phyloP scores from a whole-genome alignment of 37 sponge, comb jelly and placozoan genomes.

The Haliclona indistincta region DNA sequence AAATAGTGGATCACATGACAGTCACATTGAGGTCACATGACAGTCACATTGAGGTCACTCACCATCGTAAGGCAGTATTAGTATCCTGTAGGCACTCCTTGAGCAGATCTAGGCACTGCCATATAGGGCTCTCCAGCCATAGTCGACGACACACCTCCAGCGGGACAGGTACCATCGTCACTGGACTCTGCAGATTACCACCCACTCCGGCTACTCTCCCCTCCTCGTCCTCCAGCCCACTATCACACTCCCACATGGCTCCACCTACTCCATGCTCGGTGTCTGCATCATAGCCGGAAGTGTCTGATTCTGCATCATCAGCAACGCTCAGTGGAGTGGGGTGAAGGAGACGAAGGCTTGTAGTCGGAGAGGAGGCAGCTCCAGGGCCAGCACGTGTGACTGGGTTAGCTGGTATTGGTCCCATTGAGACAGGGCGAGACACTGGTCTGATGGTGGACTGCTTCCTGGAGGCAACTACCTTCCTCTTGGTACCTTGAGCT shows the following conservation, averaged over 20 bases:
- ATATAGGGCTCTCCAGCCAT: constrained; percentile 36
- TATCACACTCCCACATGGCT: constrained; percentile 6
- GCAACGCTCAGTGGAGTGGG: neutral
- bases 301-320: constrained; percentile 20
- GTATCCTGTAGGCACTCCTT: constrained; percentile 20
- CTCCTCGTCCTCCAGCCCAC: constrained; percentile 8
- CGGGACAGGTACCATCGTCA: constrained; percentile 32
- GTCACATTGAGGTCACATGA: neutral
- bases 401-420: neutral
- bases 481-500: neutral
- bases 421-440: neutral
- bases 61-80: neutral
- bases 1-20: neutral
- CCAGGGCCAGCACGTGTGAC: neutral
- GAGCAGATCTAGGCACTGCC: constrained; percentile 48
- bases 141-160: constrained; percentile 36
- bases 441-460: neutral
- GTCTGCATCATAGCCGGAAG: constrained; percentile 61
- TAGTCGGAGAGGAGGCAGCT: neutral
- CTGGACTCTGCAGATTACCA: neutral
- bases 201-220: neutral
- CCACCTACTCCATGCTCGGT: constrained; percentile 33
- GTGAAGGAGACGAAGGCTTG: too few relatives aligned
- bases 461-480: neutral
- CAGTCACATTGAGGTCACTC: neutral